These are phyloP conservation scores for Lepidurus arcticus DNA, from an alignment of 1,140 invertebrate genomes.

Conservation along the genomic window DNA sequence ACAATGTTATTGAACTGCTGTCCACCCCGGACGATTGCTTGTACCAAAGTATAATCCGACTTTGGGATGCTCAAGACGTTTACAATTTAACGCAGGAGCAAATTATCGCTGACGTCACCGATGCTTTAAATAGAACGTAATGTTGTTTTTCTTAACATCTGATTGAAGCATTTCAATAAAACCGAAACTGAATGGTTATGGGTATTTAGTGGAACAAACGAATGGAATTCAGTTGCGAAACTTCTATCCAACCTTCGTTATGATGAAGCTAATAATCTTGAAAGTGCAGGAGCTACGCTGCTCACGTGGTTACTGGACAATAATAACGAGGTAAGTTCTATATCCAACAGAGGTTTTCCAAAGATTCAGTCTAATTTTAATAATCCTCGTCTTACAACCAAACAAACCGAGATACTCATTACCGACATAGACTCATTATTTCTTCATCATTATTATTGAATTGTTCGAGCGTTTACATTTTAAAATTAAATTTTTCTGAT, in stretches of 20 bases:
- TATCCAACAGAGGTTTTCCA: neutral
- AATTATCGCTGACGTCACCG: slow-evolving; percentile 42
- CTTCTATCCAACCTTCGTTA: slow-evolving; percentile 42
- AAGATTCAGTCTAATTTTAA: neutral
- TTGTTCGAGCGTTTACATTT: neutral
- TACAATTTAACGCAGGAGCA: slow-evolving; percentile 40
- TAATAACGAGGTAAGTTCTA: slow-evolving; percentile 28
- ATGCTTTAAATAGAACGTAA: slow-evolving; percentile 42
- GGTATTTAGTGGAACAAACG: slow-evolving; percentile 32
- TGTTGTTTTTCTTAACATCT: slow-evolving; percentile 34
- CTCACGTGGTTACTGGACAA: slow-evolving; percentile 47
- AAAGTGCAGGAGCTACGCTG: slow-evolving; percentile 45
- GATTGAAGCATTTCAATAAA: neutral
- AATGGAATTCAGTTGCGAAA: slow-evolving; percentile 41
- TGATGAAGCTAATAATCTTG: slow-evolving; percentile 40
- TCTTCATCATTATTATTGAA: neutral
- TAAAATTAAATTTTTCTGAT: neutral
- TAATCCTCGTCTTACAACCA: too few relatives aligned
- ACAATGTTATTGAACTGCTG: slow-evolving; percentile 28
- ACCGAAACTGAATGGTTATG: neutral
- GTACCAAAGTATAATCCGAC: slow-evolving; percentile 30
- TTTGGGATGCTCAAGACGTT: slow-evolving; percentile 37
- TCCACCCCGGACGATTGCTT: slow-evolving; percentile 33
- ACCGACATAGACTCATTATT: too few relatives aligned
- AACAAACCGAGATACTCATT: too few relatives aligned